A percentile compares a stretch with the other conserved stretches of the same genome.
phyloP scores from a whole-genome alignment of 2,888 invertebrate genomes.

The Drosophila setosimentum region DNA sequence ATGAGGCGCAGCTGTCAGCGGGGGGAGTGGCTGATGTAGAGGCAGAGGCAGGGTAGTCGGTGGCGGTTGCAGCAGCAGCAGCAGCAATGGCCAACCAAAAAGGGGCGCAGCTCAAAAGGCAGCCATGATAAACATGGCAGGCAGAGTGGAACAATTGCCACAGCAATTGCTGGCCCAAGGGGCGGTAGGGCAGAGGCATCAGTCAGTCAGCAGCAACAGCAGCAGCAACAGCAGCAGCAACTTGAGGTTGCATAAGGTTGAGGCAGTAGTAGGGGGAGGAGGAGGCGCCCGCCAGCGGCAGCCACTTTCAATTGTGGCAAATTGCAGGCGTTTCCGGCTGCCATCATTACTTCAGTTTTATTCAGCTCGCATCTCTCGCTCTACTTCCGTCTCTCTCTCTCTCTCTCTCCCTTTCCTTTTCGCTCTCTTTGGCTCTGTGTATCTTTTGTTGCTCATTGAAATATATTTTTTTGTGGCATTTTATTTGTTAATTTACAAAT shows the following conservation, averaged over 20 bases:
- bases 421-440: neutral
- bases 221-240: slow-evolving; percentile 8
- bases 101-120: slow-evolving; percentile 65
- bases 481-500: slow-evolving; percentile 78
- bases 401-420: neutral
- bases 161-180: slow-evolving; percentile 15
- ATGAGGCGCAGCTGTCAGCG: slow-evolving; percentile 48
- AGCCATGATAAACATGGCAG: slow-evolving; percentile 69
- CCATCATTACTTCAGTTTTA: slow-evolving; percentile 73
- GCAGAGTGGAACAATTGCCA: slow-evolving; percentile 47
- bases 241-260: slow-evolving; percentile 17
- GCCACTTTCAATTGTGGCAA: slow-evolving; percentile 82
- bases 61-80: slow-evolving; percentile 55
- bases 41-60: slow-evolving; percentile 35
- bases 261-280: slow-evolving; percentile 1
- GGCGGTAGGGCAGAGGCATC: neutral
- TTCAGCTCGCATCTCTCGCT: slow-evolving; percentile 21
- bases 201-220: slow-evolving; percentile 1
- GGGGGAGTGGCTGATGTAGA: slow-evolving; percentile 11
- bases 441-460: slow-evolving; percentile 22
- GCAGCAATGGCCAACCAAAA: slow-evolving; percentile 69
- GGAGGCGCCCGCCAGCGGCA: slow-evolving; percentile 53
- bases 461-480: slow-evolving; percentile 56
- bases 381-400: slow-evolving; percentile 4
- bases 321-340: slow-evolving; percentile 82